Base-by-base conservation (phyloP, 2,113 vertebrate species). In the Larimichthys polyactis region DNA sequence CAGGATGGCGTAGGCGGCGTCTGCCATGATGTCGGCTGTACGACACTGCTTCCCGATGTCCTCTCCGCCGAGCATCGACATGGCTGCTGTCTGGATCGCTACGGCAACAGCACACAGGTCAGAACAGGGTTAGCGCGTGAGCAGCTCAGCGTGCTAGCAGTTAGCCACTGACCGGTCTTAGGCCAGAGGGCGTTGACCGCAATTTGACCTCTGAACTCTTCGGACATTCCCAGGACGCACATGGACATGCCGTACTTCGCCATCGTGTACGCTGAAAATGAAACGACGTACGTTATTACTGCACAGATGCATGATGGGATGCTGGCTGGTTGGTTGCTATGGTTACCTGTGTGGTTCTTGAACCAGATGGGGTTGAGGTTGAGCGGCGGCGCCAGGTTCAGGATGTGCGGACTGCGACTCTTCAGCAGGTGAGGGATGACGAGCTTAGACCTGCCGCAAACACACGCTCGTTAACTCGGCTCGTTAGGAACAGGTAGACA, bases 161-260 rank as follows among this genome's bases (percentile, higher is more conserved):
- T 20, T 64, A 55, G 63, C 48, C 55, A 79, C 87, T 75, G 55
- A 99, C 98, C 98, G 77, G 98, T 99, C 94, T 92, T 96, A 27
- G 98, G 98, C 98, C 98, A 99, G 43, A 99, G 96, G 36, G 98
- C 98, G 86, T 99, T 99, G 81, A 99, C 96, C 4, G 97, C 97
- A 63, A 99, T 96, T 91, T 97, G 96, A 90, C 97, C 98, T 94
- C 86, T 95, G 94, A 98, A 99, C 95, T 99, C 98, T 91, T 99
- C 97, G 3, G 98, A 96, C 98, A 99, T 99, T 78, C 98, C 98
- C 89, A 99, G 95, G 48, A 99, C 98, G 65, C 98, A 99, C 98
- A 99, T 99, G 76, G 98, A 99, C 98, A 99, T 99, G 10, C 98
- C 98, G 27, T 99, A 99, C 83, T 99, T 99, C 14, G 98, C 97